These are phyloP conservation scores for Aradophagus sp. DNA, from an alignment of 1,140 invertebrate species.

Conservation along the genomic window DNA sequence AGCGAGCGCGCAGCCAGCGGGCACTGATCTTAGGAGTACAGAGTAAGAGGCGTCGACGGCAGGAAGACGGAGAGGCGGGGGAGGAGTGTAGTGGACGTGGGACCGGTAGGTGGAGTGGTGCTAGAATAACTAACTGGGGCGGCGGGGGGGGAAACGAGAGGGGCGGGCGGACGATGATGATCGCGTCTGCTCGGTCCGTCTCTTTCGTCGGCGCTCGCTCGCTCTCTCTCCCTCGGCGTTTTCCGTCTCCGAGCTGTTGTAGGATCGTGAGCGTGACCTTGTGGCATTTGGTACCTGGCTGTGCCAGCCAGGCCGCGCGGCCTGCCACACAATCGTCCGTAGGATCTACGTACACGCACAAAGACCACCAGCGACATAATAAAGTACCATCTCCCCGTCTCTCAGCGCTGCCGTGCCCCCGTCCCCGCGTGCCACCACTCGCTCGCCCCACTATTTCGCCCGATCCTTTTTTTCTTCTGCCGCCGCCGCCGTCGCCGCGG, in stretches of 20 bases:
- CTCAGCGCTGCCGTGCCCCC: too few species aligned
- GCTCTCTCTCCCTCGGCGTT: conserved; percentile 29
- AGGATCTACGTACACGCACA: conserved; percentile 52
- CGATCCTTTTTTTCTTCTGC: conserved; percentile 40
- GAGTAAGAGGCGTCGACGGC: too few species aligned
- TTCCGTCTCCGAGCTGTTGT: conserved; percentile 57
- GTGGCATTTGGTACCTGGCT: conserved; percentile 74
- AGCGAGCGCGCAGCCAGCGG: too few species aligned
- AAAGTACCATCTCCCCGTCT: conserved; percentile 60
- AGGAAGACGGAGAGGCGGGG: too few species aligned
- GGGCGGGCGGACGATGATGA: conserved; percentile 28
- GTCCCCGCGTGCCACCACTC: conserved; percentile 29
- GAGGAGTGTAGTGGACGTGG: too few species aligned
- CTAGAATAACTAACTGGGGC: too few species aligned
- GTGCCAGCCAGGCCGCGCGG: conserved; percentile 66
- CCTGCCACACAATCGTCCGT: conserved; percentile 54
- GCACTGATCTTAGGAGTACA: too few species aligned
- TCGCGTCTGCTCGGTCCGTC: conserved; percentile 43
- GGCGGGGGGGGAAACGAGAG: conserved; percentile 5
- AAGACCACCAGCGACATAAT: conserved; percentile 53
- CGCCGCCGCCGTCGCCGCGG: conserved; percentile 6
- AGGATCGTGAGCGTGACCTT: conserved; percentile 68
- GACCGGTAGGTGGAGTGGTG: too few species aligned
- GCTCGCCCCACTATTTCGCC: conserved; percentile 42
- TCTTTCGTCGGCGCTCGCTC: conserved; percentile 19